A percentile compares a stretch with the other conserved stretches of the same genome.
Evolutionary conservation across 2,113 vertebrate species (phyloP).

Genomic region (Chrysochloris asiatica): DNA sequence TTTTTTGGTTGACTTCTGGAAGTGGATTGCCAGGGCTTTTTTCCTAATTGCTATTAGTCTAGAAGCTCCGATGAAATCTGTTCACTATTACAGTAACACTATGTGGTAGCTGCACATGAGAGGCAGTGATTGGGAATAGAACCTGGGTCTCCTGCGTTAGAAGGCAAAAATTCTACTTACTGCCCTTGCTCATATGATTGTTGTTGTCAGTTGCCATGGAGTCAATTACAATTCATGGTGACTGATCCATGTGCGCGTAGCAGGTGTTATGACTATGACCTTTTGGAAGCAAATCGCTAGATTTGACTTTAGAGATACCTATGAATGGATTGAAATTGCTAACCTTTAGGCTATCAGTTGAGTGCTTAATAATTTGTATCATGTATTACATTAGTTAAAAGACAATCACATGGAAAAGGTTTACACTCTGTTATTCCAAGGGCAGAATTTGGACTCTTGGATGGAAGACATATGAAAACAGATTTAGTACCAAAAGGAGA

Average conservation of each 20-base stretch:
- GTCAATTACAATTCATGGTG: neutral
- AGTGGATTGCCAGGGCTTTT: neutral
- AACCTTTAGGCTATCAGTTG: neutral
- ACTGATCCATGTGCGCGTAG: neutral
- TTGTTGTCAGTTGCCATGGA: neutral
- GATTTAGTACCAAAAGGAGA: neutral
- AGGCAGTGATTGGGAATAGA: neutral
- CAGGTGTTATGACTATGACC: neutral
- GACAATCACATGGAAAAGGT: neutral
- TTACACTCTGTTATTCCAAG: neutral
- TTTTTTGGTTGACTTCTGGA: neutral
- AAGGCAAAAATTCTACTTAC: neutral
- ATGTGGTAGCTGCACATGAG: neutral
- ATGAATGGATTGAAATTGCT: neutral
- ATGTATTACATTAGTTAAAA: neutral
- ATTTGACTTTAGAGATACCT: neutral
- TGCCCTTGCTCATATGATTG: neutral
- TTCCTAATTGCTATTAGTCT: neutral
- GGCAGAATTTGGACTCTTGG: neutral
- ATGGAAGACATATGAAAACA: neutral
- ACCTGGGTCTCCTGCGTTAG: neutral
- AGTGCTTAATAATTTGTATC: neutral
- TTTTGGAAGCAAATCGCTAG: neutral
- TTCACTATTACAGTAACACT: neutral
- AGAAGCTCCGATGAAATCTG: neutral